Conservation (phyloP, 2,797 vertebrate genomes). For the Crocodylus rhombifer region DNA sequence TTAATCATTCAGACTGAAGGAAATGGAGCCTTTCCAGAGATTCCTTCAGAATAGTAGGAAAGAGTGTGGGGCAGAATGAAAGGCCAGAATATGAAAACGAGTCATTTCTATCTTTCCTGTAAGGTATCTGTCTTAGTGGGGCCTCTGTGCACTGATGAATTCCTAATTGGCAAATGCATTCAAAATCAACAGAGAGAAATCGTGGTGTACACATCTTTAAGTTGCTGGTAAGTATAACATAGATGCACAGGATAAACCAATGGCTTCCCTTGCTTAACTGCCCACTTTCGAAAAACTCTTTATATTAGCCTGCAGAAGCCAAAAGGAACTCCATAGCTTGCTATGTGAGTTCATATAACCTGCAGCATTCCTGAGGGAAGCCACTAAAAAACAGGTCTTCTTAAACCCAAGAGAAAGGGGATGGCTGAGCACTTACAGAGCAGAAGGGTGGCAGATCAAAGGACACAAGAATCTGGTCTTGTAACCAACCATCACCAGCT, state of each 20-base stretch:
- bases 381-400: slow-evolving; percentile 50
- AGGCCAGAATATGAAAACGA: background rate
- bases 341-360: background rate
- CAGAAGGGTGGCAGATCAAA: background rate
- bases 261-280: background rate
- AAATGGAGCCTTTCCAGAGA: background rate
- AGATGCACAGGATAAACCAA: rapidly evolving
- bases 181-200: background rate
- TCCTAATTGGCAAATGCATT: background rate
- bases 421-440: background rate
- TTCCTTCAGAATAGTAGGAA: background rate
- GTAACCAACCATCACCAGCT: background rate
- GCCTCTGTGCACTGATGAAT: background rate
- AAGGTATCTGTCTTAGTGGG: rapidly evolving
- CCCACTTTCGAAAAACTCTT: background rate
- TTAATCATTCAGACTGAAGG: background rate
- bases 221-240: background rate
- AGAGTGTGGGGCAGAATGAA: background rate
- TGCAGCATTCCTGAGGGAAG: slow-evolving; percentile 48
- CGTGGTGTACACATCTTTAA: background rate
- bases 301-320: background rate
- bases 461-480: background rate
- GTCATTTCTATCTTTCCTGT: background rate
- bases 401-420: slow-evolving; percentile 19
- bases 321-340: background rate